Evolutionary conservation across 1,140 invertebrate species (phyloP).

Genomic region (Megalonaias nervosa): DNA sequence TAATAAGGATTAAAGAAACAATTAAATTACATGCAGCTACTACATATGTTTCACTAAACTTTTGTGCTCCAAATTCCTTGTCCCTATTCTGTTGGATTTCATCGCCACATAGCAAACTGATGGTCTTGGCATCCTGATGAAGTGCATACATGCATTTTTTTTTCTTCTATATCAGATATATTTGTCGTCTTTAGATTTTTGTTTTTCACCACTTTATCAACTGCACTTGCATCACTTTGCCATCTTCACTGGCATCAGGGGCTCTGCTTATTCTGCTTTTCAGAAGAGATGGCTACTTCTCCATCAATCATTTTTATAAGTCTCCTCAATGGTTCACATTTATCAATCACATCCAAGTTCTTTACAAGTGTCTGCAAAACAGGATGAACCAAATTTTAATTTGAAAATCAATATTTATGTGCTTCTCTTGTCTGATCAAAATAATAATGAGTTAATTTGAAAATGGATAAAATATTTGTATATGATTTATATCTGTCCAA

Average conservation of each 20-base stretch:
- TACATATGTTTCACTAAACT: too few relatives aligned
- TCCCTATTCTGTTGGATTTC: too few relatives aligned
- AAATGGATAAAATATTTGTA: constrained; percentile 1
- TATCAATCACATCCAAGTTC: background rate
- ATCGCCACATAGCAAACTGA: too few relatives aligned
- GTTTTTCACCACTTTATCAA: too few relatives aligned
- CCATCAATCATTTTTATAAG: constrained; percentile 22
- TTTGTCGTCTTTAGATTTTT: too few relatives aligned
- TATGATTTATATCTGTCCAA: background rate
- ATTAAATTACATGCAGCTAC: too few relatives aligned
- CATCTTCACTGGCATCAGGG: constrained; percentile 6
- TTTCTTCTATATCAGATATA: too few relatives aligned
- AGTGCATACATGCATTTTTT: too few relatives aligned
- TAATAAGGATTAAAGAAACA: too few relatives aligned
- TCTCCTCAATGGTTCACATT: constrained; percentile 8
- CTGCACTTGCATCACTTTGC: background rate
- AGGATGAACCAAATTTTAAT: background rate
- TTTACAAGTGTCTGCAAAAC: constrained; percentile 15
- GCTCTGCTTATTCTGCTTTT: constrained; percentile 1
- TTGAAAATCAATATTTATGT: background rate
- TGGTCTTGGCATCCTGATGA: too few relatives aligned
- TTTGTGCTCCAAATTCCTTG: too few relatives aligned
- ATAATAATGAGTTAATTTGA: background rate
- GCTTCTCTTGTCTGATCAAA: background rate
- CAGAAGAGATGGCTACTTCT: background rate